A percentile compares a stretch with the other conserved stretches of the same genome.
Evolutionary conservation across 1,140 invertebrate species (phyloP).

Genomic region (Bombus soroeensis): DNA sequence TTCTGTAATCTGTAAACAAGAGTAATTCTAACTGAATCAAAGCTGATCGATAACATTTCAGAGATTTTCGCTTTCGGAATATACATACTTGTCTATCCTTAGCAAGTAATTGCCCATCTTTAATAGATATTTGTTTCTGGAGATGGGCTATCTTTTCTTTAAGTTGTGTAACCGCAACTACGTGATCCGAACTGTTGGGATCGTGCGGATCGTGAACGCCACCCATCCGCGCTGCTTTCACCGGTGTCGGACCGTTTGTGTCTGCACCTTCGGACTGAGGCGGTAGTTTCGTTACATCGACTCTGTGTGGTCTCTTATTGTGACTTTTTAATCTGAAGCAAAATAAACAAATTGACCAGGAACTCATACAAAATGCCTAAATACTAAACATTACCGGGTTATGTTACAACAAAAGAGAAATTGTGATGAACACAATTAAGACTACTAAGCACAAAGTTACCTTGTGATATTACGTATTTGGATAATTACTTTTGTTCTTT

Average conservation of each 20-base stretch:
- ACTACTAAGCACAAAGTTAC: slow-evolving; percentile 49
- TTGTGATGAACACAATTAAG: slow-evolving; percentile 36
- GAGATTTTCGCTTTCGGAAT: not conserved
- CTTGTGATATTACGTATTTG: slow-evolving; percentile 58
- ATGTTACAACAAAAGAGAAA: slow-evolving; percentile 16
- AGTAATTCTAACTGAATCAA: not conserved
- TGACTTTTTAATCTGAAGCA: slow-evolving; percentile 85
- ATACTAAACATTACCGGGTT: slow-evolving; percentile 21
- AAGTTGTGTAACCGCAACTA: slow-evolving; percentile 96
- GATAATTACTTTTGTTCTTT: slow-evolving; percentile 85
- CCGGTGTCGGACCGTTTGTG: slow-evolving; percentile 79
- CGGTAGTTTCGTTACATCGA: slow-evolving; percentile 87
- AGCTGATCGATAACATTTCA: not conserved
- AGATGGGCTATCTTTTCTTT: slow-evolving; percentile 96
- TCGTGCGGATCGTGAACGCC: slow-evolving; percentile 84
- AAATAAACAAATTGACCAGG: not conserved
- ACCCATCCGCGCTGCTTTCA: slow-evolving; percentile 82
- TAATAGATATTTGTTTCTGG: slow-evolving; percentile 93
- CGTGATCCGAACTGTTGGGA: slow-evolving; percentile 95
- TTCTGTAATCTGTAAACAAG: slow-evolving; percentile 90
- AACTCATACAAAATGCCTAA: not conserved
- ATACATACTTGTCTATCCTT: slow-evolving; percentile 94
- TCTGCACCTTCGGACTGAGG: slow-evolving; percentile 78
- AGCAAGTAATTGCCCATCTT: slow-evolving; percentile 92
- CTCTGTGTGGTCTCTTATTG: slow-evolving; percentile 89